Percentiles rank a stretch among this genome's conserved stretches.
Conservation (phyloP, 2,113 vertebrate genomes). For the Microtus pennsylvanicus region DNA sequence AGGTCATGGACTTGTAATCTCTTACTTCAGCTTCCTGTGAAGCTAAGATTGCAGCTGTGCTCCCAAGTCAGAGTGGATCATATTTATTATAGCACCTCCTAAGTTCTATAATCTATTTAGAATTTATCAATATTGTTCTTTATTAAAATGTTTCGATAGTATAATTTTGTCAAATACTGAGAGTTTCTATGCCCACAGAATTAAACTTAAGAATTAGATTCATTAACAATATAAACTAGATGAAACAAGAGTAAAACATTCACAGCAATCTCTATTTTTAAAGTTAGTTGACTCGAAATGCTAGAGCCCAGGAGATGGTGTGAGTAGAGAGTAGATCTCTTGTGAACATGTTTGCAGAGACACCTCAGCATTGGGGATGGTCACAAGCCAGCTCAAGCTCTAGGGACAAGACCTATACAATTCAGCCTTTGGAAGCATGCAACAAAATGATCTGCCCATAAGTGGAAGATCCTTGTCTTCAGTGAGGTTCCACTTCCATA, state of each 20-base stretch:
- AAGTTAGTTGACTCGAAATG: not conserved
- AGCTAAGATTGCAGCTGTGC: too few species aligned
- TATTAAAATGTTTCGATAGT: slow-evolving; percentile 5
- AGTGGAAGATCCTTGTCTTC: not conserved
- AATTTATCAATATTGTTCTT: not conserved
- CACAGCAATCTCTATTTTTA: not conserved
- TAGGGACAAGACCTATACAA: not conserved
- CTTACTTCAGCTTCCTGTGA: too few species aligned
- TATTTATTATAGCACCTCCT: too few species aligned
- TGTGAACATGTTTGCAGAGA: not conserved
- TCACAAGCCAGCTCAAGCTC: not conserved
- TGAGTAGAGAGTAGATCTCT: not conserved
- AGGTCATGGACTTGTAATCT: too few species aligned
- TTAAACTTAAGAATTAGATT: slow-evolving; percentile 33
- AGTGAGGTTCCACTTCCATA: not conserved
- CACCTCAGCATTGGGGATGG: not conserved
- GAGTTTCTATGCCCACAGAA: not conserved
- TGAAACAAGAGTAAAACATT: not conserved
- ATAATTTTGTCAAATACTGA: not conserved
- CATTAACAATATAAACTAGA: not conserved
- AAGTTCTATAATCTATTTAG: slow-evolving; percentile 19
- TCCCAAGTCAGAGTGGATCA: too few species aligned
- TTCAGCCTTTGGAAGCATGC: not conserved
- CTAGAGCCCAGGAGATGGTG: not conserved
- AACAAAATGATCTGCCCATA: not conserved